phyloP scores from a whole-genome alignment of 2,797 vertebrate species.

The Anabacerthia variegaticeps region DNA sequence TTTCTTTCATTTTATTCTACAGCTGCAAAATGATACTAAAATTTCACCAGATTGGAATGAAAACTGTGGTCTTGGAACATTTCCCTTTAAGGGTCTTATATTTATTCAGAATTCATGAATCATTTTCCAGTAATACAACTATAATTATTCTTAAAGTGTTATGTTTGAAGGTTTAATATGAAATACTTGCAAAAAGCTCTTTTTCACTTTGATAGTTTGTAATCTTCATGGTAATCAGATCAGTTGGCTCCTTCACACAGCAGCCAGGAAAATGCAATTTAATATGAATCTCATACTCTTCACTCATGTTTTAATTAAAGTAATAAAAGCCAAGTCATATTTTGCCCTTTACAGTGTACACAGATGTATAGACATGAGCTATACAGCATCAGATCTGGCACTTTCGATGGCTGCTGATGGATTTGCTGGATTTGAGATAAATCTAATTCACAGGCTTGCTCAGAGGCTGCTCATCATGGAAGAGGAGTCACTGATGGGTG shows the following conservation, averaged over 20 bases:
- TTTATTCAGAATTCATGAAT: constrained; percentile 82
- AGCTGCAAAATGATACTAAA: constrained; percentile 76
- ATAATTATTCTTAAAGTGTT: constrained; percentile 82
- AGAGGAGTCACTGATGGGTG: background rate
- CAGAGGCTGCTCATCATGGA: background rate
- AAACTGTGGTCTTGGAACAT: constrained; percentile 72
- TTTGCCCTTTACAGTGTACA: constrained; percentile 74
- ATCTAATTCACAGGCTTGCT: background rate
- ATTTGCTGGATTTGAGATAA: background rate
- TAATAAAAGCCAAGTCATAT: constrained; percentile 72
- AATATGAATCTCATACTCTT: constrained; percentile 70
- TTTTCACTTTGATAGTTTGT: constrained; percentile 79
- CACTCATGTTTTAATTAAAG: constrained; percentile 80
- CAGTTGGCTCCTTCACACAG: constrained; percentile 62
- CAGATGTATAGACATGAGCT: constrained; percentile 44
- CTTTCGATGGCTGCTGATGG: background rate
- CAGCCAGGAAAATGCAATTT: constrained; percentile 73
- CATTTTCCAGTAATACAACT: constrained; percentile 77
- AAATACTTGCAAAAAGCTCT: constrained; percentile 78
- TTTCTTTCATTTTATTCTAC: constrained; percentile 66
- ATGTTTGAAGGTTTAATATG: constrained; percentile 80
- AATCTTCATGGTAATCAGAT: constrained; percentile 79
- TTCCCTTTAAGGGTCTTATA: constrained; percentile 74
- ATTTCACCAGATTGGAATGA: constrained; percentile 75
- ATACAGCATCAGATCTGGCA: background rate